Evolutionary conservation across 2,797 vertebrate genomes (phyloP).

Genomic region (Pangasius mekongensis): DNA sequence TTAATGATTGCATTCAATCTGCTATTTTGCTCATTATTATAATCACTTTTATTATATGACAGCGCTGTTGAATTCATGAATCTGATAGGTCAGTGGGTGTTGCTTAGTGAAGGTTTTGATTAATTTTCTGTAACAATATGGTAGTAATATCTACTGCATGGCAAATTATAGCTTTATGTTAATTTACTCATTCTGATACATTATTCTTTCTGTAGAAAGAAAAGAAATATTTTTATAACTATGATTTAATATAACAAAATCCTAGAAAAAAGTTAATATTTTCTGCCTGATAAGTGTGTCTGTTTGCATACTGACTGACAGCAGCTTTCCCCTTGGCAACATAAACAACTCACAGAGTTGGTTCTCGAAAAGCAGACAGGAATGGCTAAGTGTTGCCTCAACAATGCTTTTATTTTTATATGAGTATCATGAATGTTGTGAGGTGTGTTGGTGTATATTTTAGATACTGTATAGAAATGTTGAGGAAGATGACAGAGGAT

Average conservation of each 20-base stretch:
- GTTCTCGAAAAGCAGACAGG: not conserved
- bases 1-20: not conserved
- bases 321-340: not conserved
- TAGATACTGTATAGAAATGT: not conserved
- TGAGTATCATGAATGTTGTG: not conserved
- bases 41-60: not conserved
- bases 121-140: not conserved
- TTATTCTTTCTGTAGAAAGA: not conserved
- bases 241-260: not conserved
- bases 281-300: not conserved
- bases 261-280: not conserved
- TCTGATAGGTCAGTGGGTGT: not conserved
- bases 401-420: constrained; percentile 12
- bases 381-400: not conserved
- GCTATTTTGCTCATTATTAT: not conserved
- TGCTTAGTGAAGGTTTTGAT: not conserved
- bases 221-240: not conserved
- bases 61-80: not conserved
- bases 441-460: not conserved
- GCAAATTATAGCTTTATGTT: not conserved
- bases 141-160: not conserved
- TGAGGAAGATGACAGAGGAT: not conserved
- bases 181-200: not conserved
- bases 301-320: not conserved
- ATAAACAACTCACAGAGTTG: not conserved